Evolutionary conservation across 2,888 invertebrate genomes (phyloP).

Genomic region (Yponomeuta malinellus): DNA sequence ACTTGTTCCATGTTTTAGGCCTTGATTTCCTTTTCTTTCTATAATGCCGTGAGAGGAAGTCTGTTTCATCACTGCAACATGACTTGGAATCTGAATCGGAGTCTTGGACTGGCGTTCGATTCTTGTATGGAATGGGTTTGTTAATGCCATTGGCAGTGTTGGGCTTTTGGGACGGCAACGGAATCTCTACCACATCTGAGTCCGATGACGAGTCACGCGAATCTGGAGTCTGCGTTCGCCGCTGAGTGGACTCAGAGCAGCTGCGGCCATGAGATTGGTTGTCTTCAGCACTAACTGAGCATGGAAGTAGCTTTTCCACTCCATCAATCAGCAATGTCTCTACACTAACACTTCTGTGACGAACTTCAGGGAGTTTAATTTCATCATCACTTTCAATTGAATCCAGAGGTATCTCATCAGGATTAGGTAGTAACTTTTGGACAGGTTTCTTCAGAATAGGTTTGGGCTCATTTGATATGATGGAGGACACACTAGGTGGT

Average conservation of each 20-base stretch:
- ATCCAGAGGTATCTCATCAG: slow-evolving; percentile 56
- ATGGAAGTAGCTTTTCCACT: slow-evolving; percentile 23
- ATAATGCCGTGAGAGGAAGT: slow-evolving; percentile 60
- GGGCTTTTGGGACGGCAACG: neutral
- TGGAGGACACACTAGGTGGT: neutral
- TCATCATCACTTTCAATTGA: slow-evolving; percentile 51
- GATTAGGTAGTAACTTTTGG: slow-evolving; percentile 43
- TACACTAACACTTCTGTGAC: slow-evolving; percentile 47
- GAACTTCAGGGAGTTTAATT: slow-evolving; percentile 17
- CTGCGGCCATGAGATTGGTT: slow-evolving; percentile 39
- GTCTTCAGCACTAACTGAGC: slow-evolving; percentile 38
- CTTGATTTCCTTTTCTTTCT: slow-evolving; percentile 45
- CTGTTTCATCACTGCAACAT: slow-evolving; percentile 58
- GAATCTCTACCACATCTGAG: slow-evolving; percentile 42
- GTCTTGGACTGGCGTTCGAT: slow-evolving; percentile 33
- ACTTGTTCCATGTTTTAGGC: slow-evolving; percentile 40
- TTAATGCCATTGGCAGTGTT: slow-evolving; percentile 12
- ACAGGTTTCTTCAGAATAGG: slow-evolving; percentile 23
- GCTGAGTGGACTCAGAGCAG: slow-evolving; percentile 41
- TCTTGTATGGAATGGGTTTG: slow-evolving; percentile 22
- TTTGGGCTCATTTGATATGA: slow-evolving; percentile 12
- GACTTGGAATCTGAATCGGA: slow-evolving; percentile 60
- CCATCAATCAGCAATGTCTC: slow-evolving; percentile 51
- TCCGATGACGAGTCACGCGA: slow-evolving; percentile 47
- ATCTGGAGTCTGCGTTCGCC: slow-evolving; percentile 35